Percentiles rank a stretch among this genome's conserved stretches.
phyloP scores from a whole-genome alignment of 2,797 vertebrate genomes.

The Gouania willdenowi region DNA sequence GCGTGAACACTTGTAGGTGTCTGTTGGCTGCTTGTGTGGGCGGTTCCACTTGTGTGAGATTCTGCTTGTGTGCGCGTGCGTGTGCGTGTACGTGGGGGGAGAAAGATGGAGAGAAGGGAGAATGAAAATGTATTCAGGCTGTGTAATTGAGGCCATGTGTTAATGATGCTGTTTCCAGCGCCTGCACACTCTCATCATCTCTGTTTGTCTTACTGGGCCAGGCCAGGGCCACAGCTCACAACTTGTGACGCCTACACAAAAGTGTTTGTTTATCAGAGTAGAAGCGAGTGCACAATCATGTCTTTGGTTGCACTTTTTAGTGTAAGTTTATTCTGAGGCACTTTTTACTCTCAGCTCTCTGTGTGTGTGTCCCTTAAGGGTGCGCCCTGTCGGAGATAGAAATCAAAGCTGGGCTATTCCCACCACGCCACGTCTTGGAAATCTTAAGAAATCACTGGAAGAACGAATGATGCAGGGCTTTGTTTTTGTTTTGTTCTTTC shows the following conservation, averaged over 20 bases:
- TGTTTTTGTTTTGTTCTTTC: conserved; percentile 61
- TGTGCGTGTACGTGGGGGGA: conserved; percentile 3
- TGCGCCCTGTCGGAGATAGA: conserved; percentile 53
- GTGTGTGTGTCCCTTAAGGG: conserved; percentile 64
- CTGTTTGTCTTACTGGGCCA: conserved; percentile 56
- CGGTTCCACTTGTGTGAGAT: conserved; percentile 45
- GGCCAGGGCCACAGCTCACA: conserved; percentile 23
- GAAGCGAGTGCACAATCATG: conserved; percentile 12
- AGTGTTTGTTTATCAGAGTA: conserved; percentile 27
- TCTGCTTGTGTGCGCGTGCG: conserved; percentile 1
- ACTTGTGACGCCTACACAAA: conserved; percentile 25
- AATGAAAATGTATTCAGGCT: conserved; percentile 36
- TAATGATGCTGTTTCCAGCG: conserved; percentile 41
- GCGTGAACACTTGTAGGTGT: conserved; percentile 40
- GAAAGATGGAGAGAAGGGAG: conserved; percentile 37
- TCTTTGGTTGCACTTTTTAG: too few species aligned
- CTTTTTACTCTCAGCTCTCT: conserved; percentile 24
- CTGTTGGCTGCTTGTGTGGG: conserved; percentile 42
- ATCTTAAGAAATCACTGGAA: too few species aligned
- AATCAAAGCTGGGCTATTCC: conserved; percentile 63
- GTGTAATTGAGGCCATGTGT: conserved; percentile 57
- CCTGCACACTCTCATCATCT: conserved; percentile 35
- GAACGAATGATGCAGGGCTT: conserved; percentile 36
- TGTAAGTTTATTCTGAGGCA: not conserved
- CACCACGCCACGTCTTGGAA: conserved; percentile 14